Evolutionary conservation across 2,888 invertebrate genomes (phyloP), one percentile per base, ranked within the genome.

Genomic region (Caenorhabditis parvicauda): DNA sequence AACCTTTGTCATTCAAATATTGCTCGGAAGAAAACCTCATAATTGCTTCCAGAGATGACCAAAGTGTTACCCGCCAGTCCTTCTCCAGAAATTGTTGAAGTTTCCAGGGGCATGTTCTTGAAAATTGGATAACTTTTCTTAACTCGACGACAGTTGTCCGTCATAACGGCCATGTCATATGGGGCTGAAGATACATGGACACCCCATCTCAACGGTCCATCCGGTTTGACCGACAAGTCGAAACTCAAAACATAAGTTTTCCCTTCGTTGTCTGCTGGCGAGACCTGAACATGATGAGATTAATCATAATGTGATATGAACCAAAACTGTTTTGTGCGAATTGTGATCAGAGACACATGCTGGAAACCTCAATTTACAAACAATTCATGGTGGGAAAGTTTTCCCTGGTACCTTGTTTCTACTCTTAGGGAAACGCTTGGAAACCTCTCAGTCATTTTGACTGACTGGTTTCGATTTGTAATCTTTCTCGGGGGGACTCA

Each of bases 141-240:
- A 9, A 65, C 67, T 29, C 70, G 37, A 35, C 58, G 54, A 45
- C 72, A 72, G 48, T 72, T 72, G 27, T 72, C 66, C n/a, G 67
- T 62, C 68, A 72, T 67, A 29, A 70, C 65, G 28, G 70, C 68
- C 61, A 66, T 68, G 41, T 72, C 72, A 38, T 72, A 70, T 12
- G 72, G 72, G 17, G 68, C 68, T 28, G 68, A 62, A 28, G 70
- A 59, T 42, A 56, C 63, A 49, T 70, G 70, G 28, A 70, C 53
- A 24, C 63, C 58, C 70, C 70, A 70, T 22, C 52, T 47, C 19
- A 66, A 35, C 3, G 56, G 55, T 32, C 56, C 64, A 29, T 57
- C 51, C n/a, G 66, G 62, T 49, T 55, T 60, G 41, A 63, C 59
- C 37, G 57, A 49, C n/a, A 70, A 48, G 44, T 72, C 66, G 39